A percentile compares a stretch with the other conserved stretches of the same genome.
phyloP scores from a whole-genome alignment of 2,888 invertebrate species.

The Lymantria dispar region DNA sequence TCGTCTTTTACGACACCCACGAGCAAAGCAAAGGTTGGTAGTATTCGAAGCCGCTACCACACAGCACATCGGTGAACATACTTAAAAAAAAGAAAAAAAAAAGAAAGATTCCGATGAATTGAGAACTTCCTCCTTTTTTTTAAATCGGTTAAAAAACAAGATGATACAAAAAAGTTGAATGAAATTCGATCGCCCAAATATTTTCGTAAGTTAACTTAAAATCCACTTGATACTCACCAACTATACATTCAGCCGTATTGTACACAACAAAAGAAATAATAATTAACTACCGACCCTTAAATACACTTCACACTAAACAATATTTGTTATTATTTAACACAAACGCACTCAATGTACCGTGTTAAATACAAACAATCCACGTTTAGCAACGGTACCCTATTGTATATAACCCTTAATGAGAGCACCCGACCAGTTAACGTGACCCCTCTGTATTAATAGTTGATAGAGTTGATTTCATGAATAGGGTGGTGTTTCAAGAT shows the following conservation, averaged over 20 bases:
- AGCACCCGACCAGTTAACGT: slow-evolving; percentile 40
- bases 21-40: too few relatives aligned
- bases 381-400: slow-evolving; percentile 57
- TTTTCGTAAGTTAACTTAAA: too few relatives aligned
- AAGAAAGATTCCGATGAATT: too few relatives aligned
- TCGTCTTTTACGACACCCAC: too few relatives aligned
- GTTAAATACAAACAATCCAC: slow-evolving; percentile 58
- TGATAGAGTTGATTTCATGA: neutral
- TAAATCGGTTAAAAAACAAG: too few relatives aligned
- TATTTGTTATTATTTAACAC: slow-evolving; percentile 72
- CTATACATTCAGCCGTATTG: slow-evolving; percentile 8
- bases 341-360: slow-evolving; percentile 50
- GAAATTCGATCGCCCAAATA: too few relatives aligned
- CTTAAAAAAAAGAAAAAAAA: too few relatives aligned
- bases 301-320: slow-evolving; percentile 53
- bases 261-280: slow-evolving; percentile 47
- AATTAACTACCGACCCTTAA: slow-evolving; percentile 60
- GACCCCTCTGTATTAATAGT: slow-evolving; percentile 33
- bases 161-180: too few relatives aligned
- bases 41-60: too few relatives aligned
- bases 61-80: too few relatives aligned
- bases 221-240: neutral
- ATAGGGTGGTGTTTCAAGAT: neutral
- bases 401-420: slow-evolving; percentile 52
- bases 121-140: too few relatives aligned